These are phyloP conservation scores for Eupristina koningsbergeri DNA, from an alignment of 1,140 invertebrate genomes.

Conservation along the genomic window DNA sequence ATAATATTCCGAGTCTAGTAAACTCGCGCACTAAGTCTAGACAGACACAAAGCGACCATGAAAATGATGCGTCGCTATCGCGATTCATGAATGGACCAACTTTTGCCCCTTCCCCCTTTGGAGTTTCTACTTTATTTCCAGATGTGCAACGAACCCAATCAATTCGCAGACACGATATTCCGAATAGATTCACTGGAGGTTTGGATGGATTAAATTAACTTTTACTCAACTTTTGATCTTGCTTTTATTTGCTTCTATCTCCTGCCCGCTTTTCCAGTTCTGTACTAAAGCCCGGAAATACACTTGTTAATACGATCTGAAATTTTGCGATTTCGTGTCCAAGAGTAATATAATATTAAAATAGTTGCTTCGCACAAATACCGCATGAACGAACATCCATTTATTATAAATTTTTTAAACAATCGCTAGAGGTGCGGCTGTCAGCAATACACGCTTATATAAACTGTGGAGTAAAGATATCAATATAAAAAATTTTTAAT, in stretches of 20 bases:
- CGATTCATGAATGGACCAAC: not conserved
- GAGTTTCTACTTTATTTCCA: not conserved
- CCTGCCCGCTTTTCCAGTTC: not conserved
- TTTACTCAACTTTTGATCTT: not conserved
- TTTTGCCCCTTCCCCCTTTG: not conserved
- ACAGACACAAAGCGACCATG: not conserved
- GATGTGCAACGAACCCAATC: not conserved
- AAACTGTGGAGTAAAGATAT: too few relatives aligned
- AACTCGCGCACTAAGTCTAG: not conserved
- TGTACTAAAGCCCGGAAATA: not conserved
- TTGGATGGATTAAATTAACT: not conserved
- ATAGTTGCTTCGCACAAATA: too few relatives aligned
- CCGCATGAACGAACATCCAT: too few relatives aligned
- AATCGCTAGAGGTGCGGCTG: too few relatives aligned
- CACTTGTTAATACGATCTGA: not conserved
- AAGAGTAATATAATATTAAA: too few relatives aligned
- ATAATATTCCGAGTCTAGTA: not conserved
- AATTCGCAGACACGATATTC: not conserved
- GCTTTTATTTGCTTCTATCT: not conserved
- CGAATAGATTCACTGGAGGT: not conserved
- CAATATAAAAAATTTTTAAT: too few relatives aligned
- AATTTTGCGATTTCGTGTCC: too few relatives aligned
- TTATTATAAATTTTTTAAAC: too few relatives aligned
- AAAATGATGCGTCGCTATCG: not conserved
- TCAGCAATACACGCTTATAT: too few relatives aligned